A percentile compares a stretch with the other conserved stretches of the same genome.
phyloP scores from a whole-genome alignment of 2,113 vertebrate species.

The Corythornis cristatus region DNA sequence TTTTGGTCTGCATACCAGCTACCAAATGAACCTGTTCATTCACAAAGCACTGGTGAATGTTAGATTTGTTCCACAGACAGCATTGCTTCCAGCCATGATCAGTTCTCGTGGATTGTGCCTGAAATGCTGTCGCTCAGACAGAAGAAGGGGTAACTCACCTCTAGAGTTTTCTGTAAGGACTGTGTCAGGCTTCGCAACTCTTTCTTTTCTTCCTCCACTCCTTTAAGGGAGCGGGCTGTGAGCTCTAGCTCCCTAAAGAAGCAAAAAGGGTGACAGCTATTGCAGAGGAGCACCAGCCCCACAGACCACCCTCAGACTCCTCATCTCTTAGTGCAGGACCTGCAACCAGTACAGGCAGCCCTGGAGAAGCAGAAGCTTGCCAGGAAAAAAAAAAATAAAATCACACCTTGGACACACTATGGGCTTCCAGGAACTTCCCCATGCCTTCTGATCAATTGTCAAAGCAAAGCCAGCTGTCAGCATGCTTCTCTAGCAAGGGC shows the following conservation, averaged over 20 bases:
- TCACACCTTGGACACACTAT: not conserved
- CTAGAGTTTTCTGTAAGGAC: constrained; percentile 88
- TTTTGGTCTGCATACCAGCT: not conserved
- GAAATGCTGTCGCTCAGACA: not conserved
- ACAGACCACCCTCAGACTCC: fast-evolving
- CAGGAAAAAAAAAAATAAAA: not conserved
- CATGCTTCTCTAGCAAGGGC: not conserved
- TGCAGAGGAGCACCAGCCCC: not conserved
- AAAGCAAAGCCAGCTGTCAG: not conserved
- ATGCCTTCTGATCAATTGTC: not conserved
- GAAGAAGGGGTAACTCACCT: constrained; percentile 77
- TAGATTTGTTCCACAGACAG: not conserved
- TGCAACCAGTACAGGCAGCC: not conserved
- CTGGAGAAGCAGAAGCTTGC: not conserved
- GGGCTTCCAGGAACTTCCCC: not conserved
- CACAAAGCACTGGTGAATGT: not conserved
- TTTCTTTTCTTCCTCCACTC: constrained; percentile 91
- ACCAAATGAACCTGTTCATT: not conserved
- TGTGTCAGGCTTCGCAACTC: constrained; percentile 85
- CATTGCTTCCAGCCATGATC: not conserved
- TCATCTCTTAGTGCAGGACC: not conserved
- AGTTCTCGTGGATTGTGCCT: not conserved
- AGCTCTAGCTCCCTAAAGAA: constrained; percentile 89
- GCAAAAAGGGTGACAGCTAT: not conserved
- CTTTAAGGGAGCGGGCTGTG: constrained; percentile 87